Base-by-base conservation (phyloP, 2,797 vertebrate genomes). In the Decapterus maruadsi region DNA sequence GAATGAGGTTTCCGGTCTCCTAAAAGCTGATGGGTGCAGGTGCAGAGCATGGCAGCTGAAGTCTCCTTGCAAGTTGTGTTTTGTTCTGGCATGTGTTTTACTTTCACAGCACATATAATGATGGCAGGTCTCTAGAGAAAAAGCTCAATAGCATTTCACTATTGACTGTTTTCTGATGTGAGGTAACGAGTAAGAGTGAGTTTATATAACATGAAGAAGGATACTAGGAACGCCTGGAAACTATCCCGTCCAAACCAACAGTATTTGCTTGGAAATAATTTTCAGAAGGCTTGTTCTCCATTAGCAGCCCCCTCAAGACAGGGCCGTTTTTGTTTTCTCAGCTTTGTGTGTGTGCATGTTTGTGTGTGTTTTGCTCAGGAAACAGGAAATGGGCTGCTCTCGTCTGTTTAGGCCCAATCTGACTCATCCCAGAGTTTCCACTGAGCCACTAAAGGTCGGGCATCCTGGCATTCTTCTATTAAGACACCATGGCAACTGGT, bases 381-480 rank as follows among this genome's bases (percentile, higher is more conserved):
- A 95, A 94, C 92, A 94, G 94, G 89, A 93, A 94, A 90, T 88
- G 83, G 77, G 87, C 75, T 57, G 56, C 64, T 83, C 82, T 64
- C 55, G 62, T 84, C 57, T 89, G 82, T 87, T 71, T 38, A 20
- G 79, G 79, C 80, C 81, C 62, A 31, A 87, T 90, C 80, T 93
- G 93, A 94, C 93, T 94, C 92, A 93, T 92, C 86, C 85, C 68
- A 87, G 71, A 90, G 74, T 94, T 94, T 95, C 93, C 93, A 94
- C 75, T 64, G 64, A 77, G 75, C 76, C 42, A 60, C 72, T 89
- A 87, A 93, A 93, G 90, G 88, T 86, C 72, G 74, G 77, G 75
- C 88, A 26, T 26, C 26, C 26, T 91, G 90, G 90, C 84, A 90
- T 93, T 90, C 86, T 92, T 90, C 85, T 91, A 86, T 83, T 82